Evolutionary conservation across 2,113 vertebrate genomes (phyloP).

Genomic region (Coracopsis vasa): DNA sequence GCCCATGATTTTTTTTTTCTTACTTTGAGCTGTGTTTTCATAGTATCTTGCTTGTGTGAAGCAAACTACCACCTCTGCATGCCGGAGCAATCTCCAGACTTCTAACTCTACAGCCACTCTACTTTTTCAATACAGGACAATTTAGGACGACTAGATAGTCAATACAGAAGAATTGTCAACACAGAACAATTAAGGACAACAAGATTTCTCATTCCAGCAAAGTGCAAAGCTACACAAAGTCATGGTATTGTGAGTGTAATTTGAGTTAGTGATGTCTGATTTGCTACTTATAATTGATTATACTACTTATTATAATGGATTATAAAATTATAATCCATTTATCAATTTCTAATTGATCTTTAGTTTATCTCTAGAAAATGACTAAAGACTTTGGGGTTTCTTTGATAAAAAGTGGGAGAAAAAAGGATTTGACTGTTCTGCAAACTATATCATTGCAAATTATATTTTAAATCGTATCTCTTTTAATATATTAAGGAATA

Average conservation of each 20-base stretch:
- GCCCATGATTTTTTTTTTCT: rapidly evolving
- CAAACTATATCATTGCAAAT: background rate
- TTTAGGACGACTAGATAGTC: background rate
- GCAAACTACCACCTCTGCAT: background rate
- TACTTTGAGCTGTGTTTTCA: background rate
- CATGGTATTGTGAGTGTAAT: background rate
- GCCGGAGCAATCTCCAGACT: background rate
- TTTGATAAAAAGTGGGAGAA: background rate
- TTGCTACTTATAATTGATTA: background rate
- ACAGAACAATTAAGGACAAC: background rate
- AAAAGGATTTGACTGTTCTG: background rate
- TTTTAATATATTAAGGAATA: background rate
- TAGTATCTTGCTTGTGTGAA: background rate
- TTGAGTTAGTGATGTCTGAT: background rate
- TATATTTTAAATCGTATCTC: background rate
- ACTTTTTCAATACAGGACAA: background rate
- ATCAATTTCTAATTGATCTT: background rate
- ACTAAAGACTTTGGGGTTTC: background rate
- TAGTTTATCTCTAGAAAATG: background rate
- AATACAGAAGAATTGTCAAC: background rate
- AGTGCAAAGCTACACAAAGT: background rate
- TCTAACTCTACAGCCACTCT: background rate
- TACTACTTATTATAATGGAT: background rate
- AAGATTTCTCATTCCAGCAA: background rate
- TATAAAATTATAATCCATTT: background rate